Evolutionary conservation across 2,888 invertebrate species (phyloP).

Genomic region (Aleiodes alternator): DNA sequence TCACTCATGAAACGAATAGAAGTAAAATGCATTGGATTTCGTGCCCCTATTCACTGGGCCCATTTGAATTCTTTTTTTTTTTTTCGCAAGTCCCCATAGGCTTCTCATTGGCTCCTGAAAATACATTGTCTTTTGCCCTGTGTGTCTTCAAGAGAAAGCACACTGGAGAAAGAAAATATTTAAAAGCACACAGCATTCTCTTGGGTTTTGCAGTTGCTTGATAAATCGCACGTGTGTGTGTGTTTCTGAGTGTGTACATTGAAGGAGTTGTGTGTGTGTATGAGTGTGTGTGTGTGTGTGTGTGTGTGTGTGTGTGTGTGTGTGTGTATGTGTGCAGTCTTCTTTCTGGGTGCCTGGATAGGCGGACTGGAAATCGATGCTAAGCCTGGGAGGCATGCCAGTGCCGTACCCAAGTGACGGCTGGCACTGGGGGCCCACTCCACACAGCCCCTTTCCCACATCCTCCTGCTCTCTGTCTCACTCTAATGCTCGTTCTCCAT

Average conservation of each 20-base stretch:
- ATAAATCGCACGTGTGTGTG: background rate
- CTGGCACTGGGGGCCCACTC: constrained; percentile 24
- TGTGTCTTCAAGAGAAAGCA: constrained; percentile 7
- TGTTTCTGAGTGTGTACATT: background rate
- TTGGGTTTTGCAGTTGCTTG: constrained; percentile 6
- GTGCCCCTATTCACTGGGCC: constrained; percentile 35
- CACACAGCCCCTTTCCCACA: constrained; percentile 30
- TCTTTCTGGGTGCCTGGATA: constrained; percentile 57
- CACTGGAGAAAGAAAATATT: constrained; percentile 12
- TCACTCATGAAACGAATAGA: constrained; percentile 14
- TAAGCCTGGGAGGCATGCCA: constrained; percentile 63
- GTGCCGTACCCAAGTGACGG: constrained; percentile 55
- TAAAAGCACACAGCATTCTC: constrained; percentile 16
- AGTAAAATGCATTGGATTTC: constrained; percentile 34
- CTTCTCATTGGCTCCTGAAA: constrained; percentile 16
- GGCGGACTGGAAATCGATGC: constrained; percentile 73
- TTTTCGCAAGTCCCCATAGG: constrained; percentile 1
- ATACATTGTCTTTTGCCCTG: background rate
- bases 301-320: background rate
- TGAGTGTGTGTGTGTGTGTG: constrained; percentile 9
- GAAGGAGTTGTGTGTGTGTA: background rate
- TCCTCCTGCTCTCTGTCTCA: constrained; percentile 18
- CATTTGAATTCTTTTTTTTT: constrained; percentile 32
- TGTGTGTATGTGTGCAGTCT: background rate
- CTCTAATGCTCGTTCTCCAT: constrained; percentile 30